Conservation (phyloP, 2,888 invertebrate genomes). For the Spilarctia lutea region DNA sequence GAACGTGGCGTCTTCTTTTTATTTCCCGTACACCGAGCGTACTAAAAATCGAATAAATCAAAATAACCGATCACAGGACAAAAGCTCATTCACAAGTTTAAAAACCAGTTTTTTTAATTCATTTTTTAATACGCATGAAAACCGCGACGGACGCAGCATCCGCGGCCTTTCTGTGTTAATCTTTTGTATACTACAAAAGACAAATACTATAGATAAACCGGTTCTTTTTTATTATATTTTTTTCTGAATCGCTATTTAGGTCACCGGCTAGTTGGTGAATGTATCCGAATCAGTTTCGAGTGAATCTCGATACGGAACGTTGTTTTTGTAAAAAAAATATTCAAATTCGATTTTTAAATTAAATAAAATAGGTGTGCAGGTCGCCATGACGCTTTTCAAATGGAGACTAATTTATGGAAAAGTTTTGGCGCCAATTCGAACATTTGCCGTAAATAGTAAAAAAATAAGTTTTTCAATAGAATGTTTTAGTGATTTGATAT, state of each 20-base stretch:
- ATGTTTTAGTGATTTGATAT: not conserved
- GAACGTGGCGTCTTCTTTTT: constrained; percentile 78
- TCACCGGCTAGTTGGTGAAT: constrained; percentile 72
- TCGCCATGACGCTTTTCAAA: constrained; percentile 8
- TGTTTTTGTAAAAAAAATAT: constrained; percentile 31
- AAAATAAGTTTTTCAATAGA: not conserved
- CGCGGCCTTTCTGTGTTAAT: constrained; percentile 77
- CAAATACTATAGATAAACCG: constrained; percentile 77
- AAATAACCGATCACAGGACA: constrained; percentile 83
- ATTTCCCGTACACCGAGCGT: constrained; percentile 71
- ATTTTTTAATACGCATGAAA: constrained; percentile 64
- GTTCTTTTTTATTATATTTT: constrained; percentile 67
- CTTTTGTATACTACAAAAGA: constrained; percentile 78
- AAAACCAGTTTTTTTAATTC: constrained; percentile 77
- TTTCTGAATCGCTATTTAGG: constrained; percentile 74
- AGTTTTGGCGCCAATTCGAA: constrained; percentile 8
- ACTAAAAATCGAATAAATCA: constrained; percentile 86
- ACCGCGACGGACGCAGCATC: constrained; percentile 78
- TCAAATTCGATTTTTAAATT: constrained; percentile 34
- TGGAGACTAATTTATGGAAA: constrained; percentile 6
- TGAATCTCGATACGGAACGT: constrained; percentile 54
- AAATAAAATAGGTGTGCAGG: constrained; percentile 22
- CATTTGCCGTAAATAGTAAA: not conserved
- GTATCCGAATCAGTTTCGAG: constrained; percentile 65
- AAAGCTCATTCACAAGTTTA: constrained; percentile 77